These are phyloP conservation scores for Nettapus auritus DNA, from an alignment of 2,113 vertebrate genomes.

Conservation along the genomic window DNA sequence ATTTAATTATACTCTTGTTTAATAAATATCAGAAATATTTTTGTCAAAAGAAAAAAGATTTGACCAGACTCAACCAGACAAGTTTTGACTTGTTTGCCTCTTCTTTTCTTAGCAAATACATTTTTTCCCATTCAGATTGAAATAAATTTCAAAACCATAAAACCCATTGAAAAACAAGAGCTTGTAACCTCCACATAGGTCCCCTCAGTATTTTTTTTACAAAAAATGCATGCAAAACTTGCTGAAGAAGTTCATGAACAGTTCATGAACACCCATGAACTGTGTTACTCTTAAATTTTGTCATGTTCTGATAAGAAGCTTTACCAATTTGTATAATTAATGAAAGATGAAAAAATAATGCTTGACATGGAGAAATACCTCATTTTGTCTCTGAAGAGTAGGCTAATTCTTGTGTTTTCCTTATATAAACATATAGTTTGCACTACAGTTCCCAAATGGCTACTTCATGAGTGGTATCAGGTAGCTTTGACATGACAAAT, in stretches of 20 bases:
- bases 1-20: neutral
- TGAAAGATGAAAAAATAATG: neutral
- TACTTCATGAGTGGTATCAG: neutral
- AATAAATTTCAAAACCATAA: neutral
- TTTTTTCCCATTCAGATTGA: neutral
- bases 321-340: neutral
- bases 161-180: neutral
- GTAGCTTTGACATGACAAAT: neutral
- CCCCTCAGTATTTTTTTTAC: neutral
- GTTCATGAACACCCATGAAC: neutral
- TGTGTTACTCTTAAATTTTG: neutral
- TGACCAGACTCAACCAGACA: neutral
- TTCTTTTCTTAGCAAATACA: neutral
- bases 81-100: too few relatives aligned
- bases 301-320: neutral
- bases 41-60: neutral
- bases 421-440: neutral
- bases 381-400: neutral
- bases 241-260: too few relatives aligned
- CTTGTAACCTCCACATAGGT: neutral
- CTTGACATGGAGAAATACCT: neutral
- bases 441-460: neutral
- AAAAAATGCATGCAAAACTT: neutral
- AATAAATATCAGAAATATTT: neutral
- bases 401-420: neutral